These are phyloP conservation scores for Hydrolagus affinis DNA, from an alignment of 2,113 vertebrate genomes.

Conservation along the genomic window DNA sequence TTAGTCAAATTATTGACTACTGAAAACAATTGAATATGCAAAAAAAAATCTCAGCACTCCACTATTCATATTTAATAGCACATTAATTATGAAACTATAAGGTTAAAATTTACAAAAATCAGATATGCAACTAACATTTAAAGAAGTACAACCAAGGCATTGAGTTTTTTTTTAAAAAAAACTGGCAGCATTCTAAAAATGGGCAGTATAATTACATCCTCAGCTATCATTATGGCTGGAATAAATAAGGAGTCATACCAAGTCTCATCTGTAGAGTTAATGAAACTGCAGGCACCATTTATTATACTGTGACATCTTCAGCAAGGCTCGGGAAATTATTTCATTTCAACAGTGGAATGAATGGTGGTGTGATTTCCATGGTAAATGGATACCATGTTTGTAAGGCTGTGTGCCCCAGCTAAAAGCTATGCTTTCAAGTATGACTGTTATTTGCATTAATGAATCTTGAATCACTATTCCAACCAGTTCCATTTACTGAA, in stretches of 20 bases:
- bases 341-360: not conserved
- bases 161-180: not conserved
- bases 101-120: not conserved
- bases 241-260: not conserved
- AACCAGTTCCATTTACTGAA: not conserved
- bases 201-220: not conserved
- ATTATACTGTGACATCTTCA: not conserved
- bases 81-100: not conserved
- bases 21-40: not conserved
- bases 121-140: not conserved
- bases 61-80: slow-evolving; percentile 4
- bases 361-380: not conserved
- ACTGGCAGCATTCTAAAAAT: not conserved
- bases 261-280: not conserved
- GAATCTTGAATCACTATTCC: not conserved
- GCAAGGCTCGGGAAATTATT: not conserved
- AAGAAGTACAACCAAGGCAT: not conserved
- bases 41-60: not conserved
- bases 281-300: not conserved
- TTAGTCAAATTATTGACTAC: slow-evolving; percentile 3
- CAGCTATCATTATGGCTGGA: not conserved
- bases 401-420: not conserved
- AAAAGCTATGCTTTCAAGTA: not conserved
- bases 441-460: not conserved
- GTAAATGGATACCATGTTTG: not conserved